These are phyloP conservation scores for Cloeon dipterum DNA, from an alignment of 2,888 invertebrate genomes.

Conservation along the genomic window DNA sequence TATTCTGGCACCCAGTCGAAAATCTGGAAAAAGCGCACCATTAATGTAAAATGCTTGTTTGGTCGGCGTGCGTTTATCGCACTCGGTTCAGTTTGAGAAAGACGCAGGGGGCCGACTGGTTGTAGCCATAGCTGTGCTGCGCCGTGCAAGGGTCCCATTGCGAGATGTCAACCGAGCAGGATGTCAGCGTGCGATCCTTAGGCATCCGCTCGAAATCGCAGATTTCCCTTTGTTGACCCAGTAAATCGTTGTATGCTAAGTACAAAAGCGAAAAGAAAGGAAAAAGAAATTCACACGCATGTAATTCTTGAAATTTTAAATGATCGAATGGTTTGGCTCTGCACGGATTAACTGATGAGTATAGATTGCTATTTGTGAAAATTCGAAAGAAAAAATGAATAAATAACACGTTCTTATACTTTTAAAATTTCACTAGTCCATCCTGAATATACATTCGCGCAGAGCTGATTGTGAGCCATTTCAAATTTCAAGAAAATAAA, in stretches of 20 bases:
- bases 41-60: neutral
- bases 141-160: conserved; percentile 24
- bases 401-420: no score
- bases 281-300: no score
- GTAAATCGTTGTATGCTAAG: conserved; percentile 20
- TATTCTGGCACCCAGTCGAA: conserved; percentile 46
- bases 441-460: no score
- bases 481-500: no score
- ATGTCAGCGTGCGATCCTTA: conserved; percentile 19
- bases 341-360: no score
- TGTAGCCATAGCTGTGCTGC: conserved; percentile 36
- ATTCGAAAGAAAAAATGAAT: no score
- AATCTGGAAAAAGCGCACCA: conserved; percentile 27
- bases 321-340: no score
- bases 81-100: conserved; percentile 68
- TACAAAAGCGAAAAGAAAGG: conserved; percentile 5
- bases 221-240: conserved; percentile 17
- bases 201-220: conserved; percentile 27
- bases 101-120: conserved; percentile 53
- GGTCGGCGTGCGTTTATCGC: conserved; percentile 9
- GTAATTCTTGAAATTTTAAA: no score
- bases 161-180: conserved; percentile 23
- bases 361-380: no score
- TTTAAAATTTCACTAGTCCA: no score
- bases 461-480: no score